Conservation (phyloP, 2,888 invertebrate genomes). For the Drosophila prolongata region DNA sequence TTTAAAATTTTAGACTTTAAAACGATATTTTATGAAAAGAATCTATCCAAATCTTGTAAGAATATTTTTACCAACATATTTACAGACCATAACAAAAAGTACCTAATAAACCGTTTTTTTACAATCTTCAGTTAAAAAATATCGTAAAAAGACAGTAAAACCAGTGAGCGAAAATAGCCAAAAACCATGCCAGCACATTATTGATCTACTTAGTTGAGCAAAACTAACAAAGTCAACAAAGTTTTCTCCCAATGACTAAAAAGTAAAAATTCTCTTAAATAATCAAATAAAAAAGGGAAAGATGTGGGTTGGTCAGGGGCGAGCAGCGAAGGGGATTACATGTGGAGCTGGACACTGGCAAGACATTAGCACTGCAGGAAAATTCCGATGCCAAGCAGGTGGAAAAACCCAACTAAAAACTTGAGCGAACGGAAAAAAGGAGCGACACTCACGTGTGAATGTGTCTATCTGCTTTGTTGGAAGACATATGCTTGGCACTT, state of each 20-base stretch:
- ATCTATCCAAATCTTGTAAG: no score
- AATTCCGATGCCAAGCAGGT: conserved; percentile 23
- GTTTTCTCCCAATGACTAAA: conserved; percentile 26
- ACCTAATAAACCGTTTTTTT: background rate
- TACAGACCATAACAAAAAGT: background rate
- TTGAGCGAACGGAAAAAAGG: conserved; percentile 5
- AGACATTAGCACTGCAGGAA: conserved; percentile 40
- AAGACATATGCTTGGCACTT: conserved; percentile 77
- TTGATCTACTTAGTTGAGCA: conserved; percentile 10
- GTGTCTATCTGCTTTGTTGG: conserved; percentile 51
- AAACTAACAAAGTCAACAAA: conserved; percentile 21
- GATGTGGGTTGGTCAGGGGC: background rate
- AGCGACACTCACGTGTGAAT: conserved; percentile 44
- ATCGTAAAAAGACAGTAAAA: background rate
- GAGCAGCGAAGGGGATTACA: conserved; percentile 10
- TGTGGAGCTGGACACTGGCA: conserved; percentile 19
- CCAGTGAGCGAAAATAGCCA: background rate
- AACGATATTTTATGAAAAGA: no score
- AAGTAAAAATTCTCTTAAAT: conserved; percentile 18
- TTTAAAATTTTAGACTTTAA: no score
- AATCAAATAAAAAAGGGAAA: conserved; percentile 31
- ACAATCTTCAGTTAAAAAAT: background rate
- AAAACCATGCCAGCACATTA: background rate
- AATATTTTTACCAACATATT: no score
- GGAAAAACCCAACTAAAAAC: conserved; percentile 29